phyloP scores from a whole-genome alignment of 2,113 vertebrate species.

The Heterotis niloticus region DNA sequence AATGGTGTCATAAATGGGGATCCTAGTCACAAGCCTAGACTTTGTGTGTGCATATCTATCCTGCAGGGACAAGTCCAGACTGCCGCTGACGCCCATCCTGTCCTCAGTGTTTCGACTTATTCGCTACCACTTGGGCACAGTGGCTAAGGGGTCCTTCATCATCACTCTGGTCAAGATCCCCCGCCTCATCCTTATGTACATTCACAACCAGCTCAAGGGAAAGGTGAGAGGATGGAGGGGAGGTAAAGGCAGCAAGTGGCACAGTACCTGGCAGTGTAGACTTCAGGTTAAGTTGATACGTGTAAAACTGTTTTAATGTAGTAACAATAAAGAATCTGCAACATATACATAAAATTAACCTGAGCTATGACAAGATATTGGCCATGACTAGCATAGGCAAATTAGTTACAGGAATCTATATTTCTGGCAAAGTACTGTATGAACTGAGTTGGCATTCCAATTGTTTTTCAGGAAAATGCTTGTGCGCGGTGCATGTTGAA shows the following conservation, averaged over 20 bases:
- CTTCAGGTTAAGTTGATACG: no score
- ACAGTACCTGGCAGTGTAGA: not conserved
- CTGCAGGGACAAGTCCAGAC: conserved; percentile 83
- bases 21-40: not conserved
- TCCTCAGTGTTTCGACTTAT: conserved; percentile 86
- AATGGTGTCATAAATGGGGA: not conserved
- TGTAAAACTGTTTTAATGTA: no score
- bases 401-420: no score
- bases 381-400: no score
- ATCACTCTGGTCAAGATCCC: conserved; percentile 96
- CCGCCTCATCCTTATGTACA: conserved; percentile 90
- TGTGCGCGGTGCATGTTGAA: conserved; percentile 92
- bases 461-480: conserved; percentile 78
- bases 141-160: conserved; percentile 97
- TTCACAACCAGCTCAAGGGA: conserved; percentile 94
- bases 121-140: conserved; percentile 90
- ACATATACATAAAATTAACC: no score
- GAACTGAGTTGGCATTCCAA: not conserved
- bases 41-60: not conserved
- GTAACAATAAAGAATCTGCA: no score
- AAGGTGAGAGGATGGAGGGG: conserved; percentile 68
- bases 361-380: no score
- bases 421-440: no score
- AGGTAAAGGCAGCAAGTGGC: not conserved
- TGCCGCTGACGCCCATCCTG: conserved; percentile 89